Evolutionary conservation across 2,888 invertebrate genomes (phyloP).

Genomic region (Argyresthia goedartella): DNA sequence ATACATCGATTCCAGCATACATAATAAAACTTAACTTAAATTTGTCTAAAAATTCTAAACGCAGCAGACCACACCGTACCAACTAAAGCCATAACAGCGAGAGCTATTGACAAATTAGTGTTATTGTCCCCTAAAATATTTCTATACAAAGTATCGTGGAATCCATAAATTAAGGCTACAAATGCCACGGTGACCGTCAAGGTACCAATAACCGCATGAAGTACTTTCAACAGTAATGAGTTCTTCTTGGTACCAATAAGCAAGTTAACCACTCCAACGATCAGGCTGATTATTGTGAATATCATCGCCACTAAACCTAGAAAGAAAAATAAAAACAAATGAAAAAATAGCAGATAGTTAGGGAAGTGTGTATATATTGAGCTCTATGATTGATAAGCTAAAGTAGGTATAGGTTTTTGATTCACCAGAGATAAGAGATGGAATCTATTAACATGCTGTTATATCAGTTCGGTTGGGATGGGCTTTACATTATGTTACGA

Average conservation of each 20-base stretch:
- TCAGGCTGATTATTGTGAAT: conserved; percentile 28
- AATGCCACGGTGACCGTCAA: conserved; percentile 30
- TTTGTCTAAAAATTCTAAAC: too few species aligned
- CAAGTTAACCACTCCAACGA: conserved; percentile 29
- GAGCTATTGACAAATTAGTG: conserved; percentile 24
- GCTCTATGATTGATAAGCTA: too few species aligned
- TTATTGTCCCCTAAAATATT: conserved; percentile 11
- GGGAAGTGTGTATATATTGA: too few species aligned
- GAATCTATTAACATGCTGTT: too few species aligned
- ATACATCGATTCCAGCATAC: too few species aligned
- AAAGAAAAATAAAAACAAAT: conserved; percentile 16
- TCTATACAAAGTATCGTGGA: conserved; percentile 18
- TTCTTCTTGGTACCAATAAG: conserved; percentile 12
- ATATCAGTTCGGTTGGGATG: too few species aligned
- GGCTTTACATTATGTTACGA: too few species aligned
- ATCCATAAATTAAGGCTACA: conserved; percentile 24
- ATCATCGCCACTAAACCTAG: conserved; percentile 38
- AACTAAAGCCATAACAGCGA: conserved; percentile 26
- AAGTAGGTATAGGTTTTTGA: too few species aligned
- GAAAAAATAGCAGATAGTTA: too few species aligned
- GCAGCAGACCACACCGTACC: conserved; percentile 21
- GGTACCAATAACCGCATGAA: conserved; percentile 24
- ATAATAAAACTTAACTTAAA: too few species aligned
- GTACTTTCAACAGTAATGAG: conserved; percentile 14
- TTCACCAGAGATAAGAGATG: too few species aligned